Percentiles rank a stretch among this genome's conserved stretches.
Evolutionary conservation across 2,797 vertebrate species (phyloP).

Genomic region (Sphenodon punctatus): DNA sequence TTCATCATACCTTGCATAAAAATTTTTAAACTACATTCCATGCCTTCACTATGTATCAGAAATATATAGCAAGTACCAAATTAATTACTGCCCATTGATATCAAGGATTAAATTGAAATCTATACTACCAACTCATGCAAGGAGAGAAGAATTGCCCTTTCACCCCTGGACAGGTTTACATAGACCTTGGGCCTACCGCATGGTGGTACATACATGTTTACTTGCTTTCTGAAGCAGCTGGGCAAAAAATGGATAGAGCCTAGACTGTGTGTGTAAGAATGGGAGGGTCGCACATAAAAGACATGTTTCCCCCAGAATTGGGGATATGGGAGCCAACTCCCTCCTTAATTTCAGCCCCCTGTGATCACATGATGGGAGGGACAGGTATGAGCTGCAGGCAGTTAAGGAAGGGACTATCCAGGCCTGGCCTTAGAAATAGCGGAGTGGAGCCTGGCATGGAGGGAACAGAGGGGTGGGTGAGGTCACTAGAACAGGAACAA

Average conservation of each 20-base stretch:
- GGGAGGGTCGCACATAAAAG: too few species aligned
- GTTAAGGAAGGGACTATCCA: too few species aligned
- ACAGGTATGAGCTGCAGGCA: too few species aligned
- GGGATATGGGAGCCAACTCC: too few species aligned
- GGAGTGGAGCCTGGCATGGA: too few species aligned
- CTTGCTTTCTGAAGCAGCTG: neutral
- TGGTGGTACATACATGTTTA: neutral
- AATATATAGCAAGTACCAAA: neutral
- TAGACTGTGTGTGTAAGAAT: too few species aligned
- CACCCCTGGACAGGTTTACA: neutral
- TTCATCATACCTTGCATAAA: neutral
- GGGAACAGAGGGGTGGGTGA: too few species aligned
- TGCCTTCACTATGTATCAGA: fast-evolving
- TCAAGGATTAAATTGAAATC: neutral
- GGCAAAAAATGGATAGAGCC: neutral
- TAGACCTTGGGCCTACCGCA: neutral
- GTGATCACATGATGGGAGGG: too few species aligned
- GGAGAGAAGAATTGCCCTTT: neutral
- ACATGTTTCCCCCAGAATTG: too few species aligned
- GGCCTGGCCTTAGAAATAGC: too few species aligned
- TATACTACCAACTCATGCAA: neutral
- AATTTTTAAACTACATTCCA: neutral
- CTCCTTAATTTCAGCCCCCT: too few species aligned
- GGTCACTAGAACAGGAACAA: too few species aligned
- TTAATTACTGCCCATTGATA: neutral